Evolutionary conservation across 2,797 vertebrate species (phyloP), one percentile per base, ranked within the genome.

Genomic region (Glossophaga mutica): DNA sequence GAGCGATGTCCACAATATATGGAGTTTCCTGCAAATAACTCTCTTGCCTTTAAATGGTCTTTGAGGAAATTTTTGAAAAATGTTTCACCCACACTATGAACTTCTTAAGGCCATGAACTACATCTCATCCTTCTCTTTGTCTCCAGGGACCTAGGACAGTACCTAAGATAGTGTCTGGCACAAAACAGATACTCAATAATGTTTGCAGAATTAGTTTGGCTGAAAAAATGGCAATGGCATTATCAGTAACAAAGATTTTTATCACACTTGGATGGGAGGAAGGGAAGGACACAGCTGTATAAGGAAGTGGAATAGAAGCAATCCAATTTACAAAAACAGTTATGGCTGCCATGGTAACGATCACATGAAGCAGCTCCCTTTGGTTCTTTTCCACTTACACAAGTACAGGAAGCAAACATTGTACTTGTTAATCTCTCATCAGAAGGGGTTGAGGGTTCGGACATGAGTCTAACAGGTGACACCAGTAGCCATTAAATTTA

Each of bases 351-450:
- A 95, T 94, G 94, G 87, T 62, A 81, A 97, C 81, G 88, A 95
- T 96, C 96, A 89, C 68, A 52, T 24, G 85, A 91, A 92, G 90
- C 19, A 95, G 67, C 78, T 93, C 57, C 37, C 37, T 83, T 88
- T 85, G 87, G 82, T 89, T 86, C 62, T 95, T 94, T 93, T 95
- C 95, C 92, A 95, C 90, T 94, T 59, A 48, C 92, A 55, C 85
- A 94, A 92, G 90, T 76, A 82, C 29, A 96, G 59, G 59, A 95
- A 95, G 42, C 90, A 98, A 97, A 97, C 85, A 97, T 46, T 97
- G 78, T 84, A 73, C 70, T 95, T 94, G 94, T 86, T 97, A 96
- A 95, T 92, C 74, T 96, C 74, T 46, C 21, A 50, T 87, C 21
- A 76, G 83, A 86, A 70, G 34, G 34, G 71, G 76, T 48, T 88